phyloP scores from a whole-genome alignment of 2,888 invertebrate species.

The Tachina grossa region DNA sequence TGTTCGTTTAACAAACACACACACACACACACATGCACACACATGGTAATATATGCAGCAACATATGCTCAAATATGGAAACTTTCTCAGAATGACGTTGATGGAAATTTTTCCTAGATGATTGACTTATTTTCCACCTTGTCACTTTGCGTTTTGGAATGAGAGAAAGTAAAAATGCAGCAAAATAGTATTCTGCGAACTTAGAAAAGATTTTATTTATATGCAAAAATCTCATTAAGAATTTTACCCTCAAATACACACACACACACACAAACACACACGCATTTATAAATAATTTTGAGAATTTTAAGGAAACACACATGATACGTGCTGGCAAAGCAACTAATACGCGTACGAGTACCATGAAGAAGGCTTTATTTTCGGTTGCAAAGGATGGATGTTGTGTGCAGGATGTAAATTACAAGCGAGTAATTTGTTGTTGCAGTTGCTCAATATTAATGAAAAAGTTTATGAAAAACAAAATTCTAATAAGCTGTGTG shows the following conservation, averaged over 20 bases:
- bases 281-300: background rate
- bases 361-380: conserved; percentile 16
- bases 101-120: conserved; percentile 51
- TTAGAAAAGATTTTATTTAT: conserved; percentile 22
- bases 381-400: conserved; percentile 4
- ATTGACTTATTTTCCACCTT: conserved; percentile 69
- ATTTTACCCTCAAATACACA: conserved; percentile 24
- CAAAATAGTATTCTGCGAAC: conserved; percentile 18
- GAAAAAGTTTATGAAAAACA: conserved; percentile 26
- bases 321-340: background rate
- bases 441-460: conserved; percentile 8
- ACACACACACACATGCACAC: background rate
- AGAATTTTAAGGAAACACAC: conserved; percentile 3
- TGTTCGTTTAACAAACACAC: conserved; percentile 1
- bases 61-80: conserved; percentile 10
- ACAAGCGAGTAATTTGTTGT: conserved; percentile 15
- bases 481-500: conserved; percentile 39
- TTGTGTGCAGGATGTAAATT: conserved; percentile 8
- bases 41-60: background rate
- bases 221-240: conserved; percentile 52
- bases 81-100: conserved; percentile 41
- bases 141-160: conserved; percentile 46
- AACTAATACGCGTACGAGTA: background rate
- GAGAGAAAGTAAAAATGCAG: conserved; percentile 19
- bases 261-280: background rate